These are phyloP conservation scores for Prunella strophiata DNA, from an alignment of 2,797 vertebrate species.

Conservation along the genomic window DNA sequence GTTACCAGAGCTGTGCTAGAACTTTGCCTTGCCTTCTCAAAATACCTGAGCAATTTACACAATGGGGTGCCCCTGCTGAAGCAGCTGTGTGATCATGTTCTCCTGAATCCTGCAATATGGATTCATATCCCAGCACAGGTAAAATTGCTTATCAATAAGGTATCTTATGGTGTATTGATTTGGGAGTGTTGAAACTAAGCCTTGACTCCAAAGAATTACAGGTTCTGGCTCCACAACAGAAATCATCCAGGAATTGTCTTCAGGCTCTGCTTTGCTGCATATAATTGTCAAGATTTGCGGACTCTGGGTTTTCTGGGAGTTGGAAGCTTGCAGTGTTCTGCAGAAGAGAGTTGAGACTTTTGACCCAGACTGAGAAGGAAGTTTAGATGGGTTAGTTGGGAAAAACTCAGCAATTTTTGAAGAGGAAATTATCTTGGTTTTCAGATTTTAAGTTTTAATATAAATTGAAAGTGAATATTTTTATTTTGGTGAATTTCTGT, in stretches of 20 bases:
- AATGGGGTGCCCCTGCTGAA: slow-evolving; percentile 93
- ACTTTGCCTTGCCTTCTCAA: slow-evolving; percentile 92
- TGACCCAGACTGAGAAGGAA: neutral
- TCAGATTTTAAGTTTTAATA: neutral
- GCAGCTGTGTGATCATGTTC: slow-evolving; percentile 96
- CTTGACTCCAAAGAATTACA: neutral
- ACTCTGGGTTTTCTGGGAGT: neutral
- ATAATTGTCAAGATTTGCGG: neutral
- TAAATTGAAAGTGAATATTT: neutral
- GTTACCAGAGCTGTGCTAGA: slow-evolving; percentile 91
- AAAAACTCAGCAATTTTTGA: neutral
- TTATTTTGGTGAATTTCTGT: neutral
- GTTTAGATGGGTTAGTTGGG: neutral
- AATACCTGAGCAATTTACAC: slow-evolving; percentile 94
- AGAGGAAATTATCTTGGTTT: neutral
- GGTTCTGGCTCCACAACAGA: neutral
- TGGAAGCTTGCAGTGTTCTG: neutral
- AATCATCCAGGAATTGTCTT: neutral
- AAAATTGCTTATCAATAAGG: neutral
- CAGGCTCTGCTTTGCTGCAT: neutral
- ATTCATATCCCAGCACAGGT: slow-evolving; percentile 97
- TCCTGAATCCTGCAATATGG: slow-evolving; percentile 98
- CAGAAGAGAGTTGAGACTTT: neutral
- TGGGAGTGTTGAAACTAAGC: neutral
- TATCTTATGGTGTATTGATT: accelerated